Base-by-base conservation (phyloP, 2,888 invertebrate species). In the Camponotus fellah region DNA sequence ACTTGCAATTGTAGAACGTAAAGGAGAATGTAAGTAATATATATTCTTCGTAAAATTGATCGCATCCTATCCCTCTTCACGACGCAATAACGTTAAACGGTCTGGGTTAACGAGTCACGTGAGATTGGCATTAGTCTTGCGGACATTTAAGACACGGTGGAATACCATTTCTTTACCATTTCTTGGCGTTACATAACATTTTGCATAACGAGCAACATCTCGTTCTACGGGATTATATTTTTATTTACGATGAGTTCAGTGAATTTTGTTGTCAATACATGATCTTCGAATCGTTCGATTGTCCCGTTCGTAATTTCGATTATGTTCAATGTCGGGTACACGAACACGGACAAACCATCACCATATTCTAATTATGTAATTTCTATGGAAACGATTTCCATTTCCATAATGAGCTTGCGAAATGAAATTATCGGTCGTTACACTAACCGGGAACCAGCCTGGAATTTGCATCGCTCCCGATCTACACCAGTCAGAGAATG, bases 351-450 rank as follows among this genome's bases (percentile, higher is more conserved):
- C 58, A 40, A 10, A 40, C 56, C 56, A 65, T 56, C 68, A 34
- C 46, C 60, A 58, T 40, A 32, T 56, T 72, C 79, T 60, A 72
- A 80, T 80, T 80, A 62, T 80, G 72, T 80, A 72, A 80, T 80
- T 80, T 60, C 79, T 80, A 80, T 80, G 79, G 79, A 72, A 80
- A 60, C 79, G 72, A 46, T 80, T 69, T 46, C 79, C 60, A 80
- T 80, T 80, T 80, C 74, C 79, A 80, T 80, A 80, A 80, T 80
- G 72, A 80, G 74, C 79, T 62, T 72, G 72, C 72, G 37, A 80
- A 26, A 80, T 72, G 72, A 80, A 80, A 80, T 80, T 80, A 80
- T 80, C 60, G 79, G 79, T 46, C 60, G 46, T 80, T 80, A 72
- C 72, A 49, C 60, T 62, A 80, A 80, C 74, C 79, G 60, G 72